Evolutionary conservation across 2,888 invertebrate genomes (phyloP), one percentile per base, ranked within the genome.

Genomic region (Siphlonurus alternatus): DNA sequence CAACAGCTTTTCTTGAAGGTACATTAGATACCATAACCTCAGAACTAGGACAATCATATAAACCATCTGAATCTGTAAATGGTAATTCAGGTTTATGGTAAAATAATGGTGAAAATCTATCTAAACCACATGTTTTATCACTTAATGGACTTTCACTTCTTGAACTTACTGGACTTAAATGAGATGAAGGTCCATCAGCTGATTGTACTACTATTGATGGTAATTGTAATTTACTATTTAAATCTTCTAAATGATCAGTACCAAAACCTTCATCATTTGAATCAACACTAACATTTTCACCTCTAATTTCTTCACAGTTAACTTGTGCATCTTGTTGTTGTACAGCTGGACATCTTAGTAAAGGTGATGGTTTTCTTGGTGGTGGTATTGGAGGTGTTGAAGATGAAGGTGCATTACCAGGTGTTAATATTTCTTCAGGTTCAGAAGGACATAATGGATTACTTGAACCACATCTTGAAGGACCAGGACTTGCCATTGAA

Each of bases 401-500:
- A 60, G 69, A 65, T 2, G 69, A 67, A 19, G 70, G 69, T 2
- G 68, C 68, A 10, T n/a, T n/a, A n/a, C 7, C 38, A 56, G 56
- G 56, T n/a, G 56, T 56, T n/a, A 56, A 22, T 22, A 56, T 84
- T 70, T 87, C 87, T 70, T 88, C 87, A 80, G 84, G 84, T 76
- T 88, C 87, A 15, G 84, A 83, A 1, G 86, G 84, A 72, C 86
- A 88, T 2, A 89, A 74, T 0, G 89, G 89, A 74, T 89, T 89
- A 71, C 85, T 88, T 0, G 89, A 89, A 3, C 88, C 88, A 72
- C 89, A 89, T 66, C 89, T 78, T 1, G 89, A 89, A 2, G 89
- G 87, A 0, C 88, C 89, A 0, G 89, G 89, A 74, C 88, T 88
- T 0, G 89, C 88, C 86, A 89, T 89, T 1, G 89, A 89, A 68